These are phyloP conservation scores for Drosophila funebris DNA, from an alignment of 1,140 invertebrate genomes.

Conservation along the genomic window DNA sequence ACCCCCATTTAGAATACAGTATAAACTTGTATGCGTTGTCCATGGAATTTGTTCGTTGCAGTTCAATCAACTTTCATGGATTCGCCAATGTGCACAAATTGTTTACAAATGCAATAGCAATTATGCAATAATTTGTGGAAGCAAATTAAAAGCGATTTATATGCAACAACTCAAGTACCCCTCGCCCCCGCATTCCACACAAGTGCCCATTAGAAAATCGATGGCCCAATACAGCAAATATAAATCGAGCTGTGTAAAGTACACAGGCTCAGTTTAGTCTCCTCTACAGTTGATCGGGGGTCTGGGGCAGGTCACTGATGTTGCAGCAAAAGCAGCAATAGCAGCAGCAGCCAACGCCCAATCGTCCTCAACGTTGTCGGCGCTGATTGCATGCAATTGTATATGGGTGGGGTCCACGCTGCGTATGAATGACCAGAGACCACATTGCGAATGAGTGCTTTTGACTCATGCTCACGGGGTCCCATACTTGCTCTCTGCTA, in stretches of 20 bases:
- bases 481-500: background rate
- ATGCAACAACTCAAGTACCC: slow-evolving; percentile 37
- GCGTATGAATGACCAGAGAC: slow-evolving; percentile 80
- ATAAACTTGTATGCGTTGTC: background rate
- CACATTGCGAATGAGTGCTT: slow-evolving; percentile 79
- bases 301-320: slow-evolving; percentile 53
- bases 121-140: slow-evolving; percentile 78
- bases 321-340: slow-evolving; percentile 1
- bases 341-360: slow-evolving; percentile 62
- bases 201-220: slow-evolving; percentile 48
- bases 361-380: slow-evolving; percentile 32
- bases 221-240: slow-evolving; percentile 67
- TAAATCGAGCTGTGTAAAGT: slow-evolving; percentile 52
- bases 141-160: slow-evolving; percentile 77
- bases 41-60: slow-evolving; percentile 13
- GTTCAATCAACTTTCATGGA: slow-evolving; percentile 74
- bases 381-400: slow-evolving; percentile 78
- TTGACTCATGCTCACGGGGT: slow-evolving; percentile 55
- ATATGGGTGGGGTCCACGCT: slow-evolving; percentile 48
- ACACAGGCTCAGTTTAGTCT: slow-evolving; percentile 8
- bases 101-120: slow-evolving; percentile 78
- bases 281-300: background rate
- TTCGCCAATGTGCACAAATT: slow-evolving; percentile 70
- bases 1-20: slow-evolving; percentile 16
- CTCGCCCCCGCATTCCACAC: background rate